Evolutionary conservation across 1,140 invertebrate genomes (phyloP), one percentile per base, ranked within the genome.

Genomic region (Colletes gigas): DNA sequence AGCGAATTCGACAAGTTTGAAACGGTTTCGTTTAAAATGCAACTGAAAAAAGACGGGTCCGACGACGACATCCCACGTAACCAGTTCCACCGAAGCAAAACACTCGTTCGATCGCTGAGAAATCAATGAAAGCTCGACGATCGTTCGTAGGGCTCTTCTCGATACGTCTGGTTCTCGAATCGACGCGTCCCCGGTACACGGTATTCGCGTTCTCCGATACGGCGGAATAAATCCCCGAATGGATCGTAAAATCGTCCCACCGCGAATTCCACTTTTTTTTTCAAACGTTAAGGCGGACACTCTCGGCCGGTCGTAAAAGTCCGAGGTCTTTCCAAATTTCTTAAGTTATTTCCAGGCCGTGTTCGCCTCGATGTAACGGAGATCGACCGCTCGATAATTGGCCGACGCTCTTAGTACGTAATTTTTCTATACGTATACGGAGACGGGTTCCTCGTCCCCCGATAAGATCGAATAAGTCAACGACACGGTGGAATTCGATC

Each of bases 311-410:
- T 85, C 84, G 79, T 85, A 86, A 86, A 86, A 82, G 10, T 44
- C 41, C 54, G 15, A 12, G 15, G 65, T 59, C 54, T 66, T 82
- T 70, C 55, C 41, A 57, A 75, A 77, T 82, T 85, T 85, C 76
- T 80, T 19, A 30, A 78, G 72, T 71, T 70, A 65, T 70, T 63
- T 21, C 41, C 67, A 19, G 62, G 6, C 60, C 55, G 63, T 54
- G 19, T 19, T 52, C n/a, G 15, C 10, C 10, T 1, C 10, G 19
- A 60, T 55, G 52, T 44, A 59, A 72, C 19, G 30, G 44, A 68
- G 83, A 83, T 84, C 65, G 82, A 12, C 15, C 66, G 60, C 30
- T 80, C 60, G 83, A 84, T 84, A 80, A 84, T 84, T 78, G 83
- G 54, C 66, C 39, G 4, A 19, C 5, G 8, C 0, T 17, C 17